A percentile compares a stretch with the other conserved stretches of the same genome.
Conservation (phyloP, 2,888 invertebrate species). For the Cyrtodaria siliqua region DNA sequence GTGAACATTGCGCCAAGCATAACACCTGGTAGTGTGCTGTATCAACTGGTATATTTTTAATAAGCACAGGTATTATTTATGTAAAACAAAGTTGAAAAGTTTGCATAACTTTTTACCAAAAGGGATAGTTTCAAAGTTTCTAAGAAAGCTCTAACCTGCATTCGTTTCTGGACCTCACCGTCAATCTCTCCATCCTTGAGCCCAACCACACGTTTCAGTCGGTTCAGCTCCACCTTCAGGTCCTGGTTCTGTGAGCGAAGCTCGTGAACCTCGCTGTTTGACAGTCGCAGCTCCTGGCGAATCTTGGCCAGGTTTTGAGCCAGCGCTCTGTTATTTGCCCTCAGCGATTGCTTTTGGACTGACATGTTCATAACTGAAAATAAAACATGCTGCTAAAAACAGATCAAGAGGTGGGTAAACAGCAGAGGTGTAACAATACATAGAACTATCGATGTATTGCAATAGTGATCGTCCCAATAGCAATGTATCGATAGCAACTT, state of each 20-base stretch:
- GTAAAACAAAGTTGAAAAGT: too few species aligned
- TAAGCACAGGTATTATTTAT: too few species aligned
- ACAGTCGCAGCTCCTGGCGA: conserved; percentile 69
- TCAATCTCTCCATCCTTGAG: conserved; percentile 72
- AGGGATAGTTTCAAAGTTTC: too few species aligned
- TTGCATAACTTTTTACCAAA: too few species aligned
- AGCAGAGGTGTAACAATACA: too few species aligned
- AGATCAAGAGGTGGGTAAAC: not conserved
- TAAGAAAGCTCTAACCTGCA: conserved; percentile 66
- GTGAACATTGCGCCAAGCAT: too few species aligned
- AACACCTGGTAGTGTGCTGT: too few species aligned
- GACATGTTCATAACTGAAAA: conserved; percentile 67
- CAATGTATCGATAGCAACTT: too few species aligned
- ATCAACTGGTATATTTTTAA: too few species aligned
- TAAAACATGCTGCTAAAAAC: not conserved
- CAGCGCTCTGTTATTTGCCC: conserved; percentile 81
- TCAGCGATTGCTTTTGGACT: conserved; percentile 73
- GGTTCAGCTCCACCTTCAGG: conserved; percentile 63
- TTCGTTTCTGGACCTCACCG: conserved; percentile 69
- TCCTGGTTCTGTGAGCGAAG: conserved; percentile 70
- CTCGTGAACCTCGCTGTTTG: conserved; percentile 63
- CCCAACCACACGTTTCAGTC: conserved; percentile 62
- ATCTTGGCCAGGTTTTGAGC: conserved; percentile 77
- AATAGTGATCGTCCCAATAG: too few species aligned
- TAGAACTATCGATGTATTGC: too few species aligned